Evolutionary conservation across 2,888 invertebrate genomes (phyloP).

Genomic region (Ophioninae sp.): DNA sequence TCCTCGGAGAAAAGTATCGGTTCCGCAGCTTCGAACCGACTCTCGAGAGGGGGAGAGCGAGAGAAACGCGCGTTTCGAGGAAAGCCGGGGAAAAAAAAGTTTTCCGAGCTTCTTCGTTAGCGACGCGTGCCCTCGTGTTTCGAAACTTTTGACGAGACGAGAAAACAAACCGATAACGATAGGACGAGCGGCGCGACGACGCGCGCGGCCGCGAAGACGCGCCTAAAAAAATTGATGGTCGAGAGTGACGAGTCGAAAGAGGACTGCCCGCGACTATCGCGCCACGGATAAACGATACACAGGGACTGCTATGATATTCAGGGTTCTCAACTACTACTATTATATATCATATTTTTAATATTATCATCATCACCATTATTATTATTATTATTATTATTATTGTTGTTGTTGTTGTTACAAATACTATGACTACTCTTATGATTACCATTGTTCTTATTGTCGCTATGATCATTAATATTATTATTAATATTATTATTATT

Average conservation of each 20-base stretch:
- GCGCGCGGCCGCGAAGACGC: slow-evolving; percentile 69
- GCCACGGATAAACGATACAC: slow-evolving; percentile 72
- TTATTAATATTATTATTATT: slow-evolving; percentile 62
- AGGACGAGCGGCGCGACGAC: slow-evolving; percentile 57
- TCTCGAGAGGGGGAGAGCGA: no score
- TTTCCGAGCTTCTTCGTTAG: no score
- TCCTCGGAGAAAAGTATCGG: no score
- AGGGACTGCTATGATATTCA: slow-evolving; percentile 76
- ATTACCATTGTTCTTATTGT: no score
- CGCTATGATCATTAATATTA: no score
- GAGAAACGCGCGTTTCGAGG: no score
- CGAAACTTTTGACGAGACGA: slow-evolving; percentile 21
- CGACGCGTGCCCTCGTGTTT: no score
- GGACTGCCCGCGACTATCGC: slow-evolving; percentile 31
- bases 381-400: slow-evolving; percentile 58
- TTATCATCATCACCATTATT: no score
- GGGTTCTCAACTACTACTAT: slow-evolving; percentile 67
- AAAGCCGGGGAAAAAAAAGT: no score
- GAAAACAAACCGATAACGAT: slow-evolving; percentile 53
- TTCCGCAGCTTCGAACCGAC: no score
- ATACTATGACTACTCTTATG: slow-evolving; percentile 44
- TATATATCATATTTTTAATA: no score
- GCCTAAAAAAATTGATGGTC: slow-evolving; percentile 65
- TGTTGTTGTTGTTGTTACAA: slow-evolving; percentile 47
- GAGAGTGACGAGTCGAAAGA: slow-evolving; percentile 28